Conservation (phyloP, 2,113 vertebrate genomes). For the pig (Sus scrofa) region DNA sequence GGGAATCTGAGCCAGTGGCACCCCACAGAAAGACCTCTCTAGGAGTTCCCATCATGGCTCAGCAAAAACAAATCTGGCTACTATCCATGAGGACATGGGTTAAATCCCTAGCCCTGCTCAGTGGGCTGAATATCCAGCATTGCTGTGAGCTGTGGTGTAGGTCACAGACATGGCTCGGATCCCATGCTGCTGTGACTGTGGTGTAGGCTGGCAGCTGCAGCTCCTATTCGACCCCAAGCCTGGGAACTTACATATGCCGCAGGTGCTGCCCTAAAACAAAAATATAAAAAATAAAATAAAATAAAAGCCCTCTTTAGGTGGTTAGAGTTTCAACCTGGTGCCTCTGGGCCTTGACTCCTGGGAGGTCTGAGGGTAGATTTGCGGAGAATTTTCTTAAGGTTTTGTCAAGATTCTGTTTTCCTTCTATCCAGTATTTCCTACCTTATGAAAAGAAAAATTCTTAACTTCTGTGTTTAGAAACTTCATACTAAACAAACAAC, state of each 20-base stretch:
- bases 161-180: too few relatives aligned
- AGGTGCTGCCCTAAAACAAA: too few relatives aligned
- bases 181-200: too few relatives aligned
- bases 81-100: too few relatives aligned
- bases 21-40: conserved; percentile 72
- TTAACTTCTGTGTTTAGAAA: conserved; percentile 80
- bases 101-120: too few relatives aligned
- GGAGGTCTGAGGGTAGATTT: conserved; percentile 53
- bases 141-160: too few relatives aligned
- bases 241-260: too few relatives aligned
- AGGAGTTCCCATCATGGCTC: background rate
- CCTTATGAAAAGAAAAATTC: conserved; percentile 85
- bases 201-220: too few relatives aligned
- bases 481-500: background rate
- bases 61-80: too few relatives aligned
- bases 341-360: conserved; percentile 45
- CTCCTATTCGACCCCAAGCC: too few relatives aligned
- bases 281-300: too few relatives aligned
- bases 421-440: conserved; percentile 70
- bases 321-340: conserved; percentile 65
- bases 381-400: conserved; percentile 73
- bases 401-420: conserved; percentile 53
- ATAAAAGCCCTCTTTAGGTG: conserved; percentile 74
- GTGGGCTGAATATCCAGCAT: too few relatives aligned
- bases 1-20: conserved; percentile 63